A percentile compares a stretch with the other conserved stretches of the same genome.
Evolutionary conservation across 2,113 vertebrate species (phyloP).

Genomic region (Percina caprodes): DNA sequence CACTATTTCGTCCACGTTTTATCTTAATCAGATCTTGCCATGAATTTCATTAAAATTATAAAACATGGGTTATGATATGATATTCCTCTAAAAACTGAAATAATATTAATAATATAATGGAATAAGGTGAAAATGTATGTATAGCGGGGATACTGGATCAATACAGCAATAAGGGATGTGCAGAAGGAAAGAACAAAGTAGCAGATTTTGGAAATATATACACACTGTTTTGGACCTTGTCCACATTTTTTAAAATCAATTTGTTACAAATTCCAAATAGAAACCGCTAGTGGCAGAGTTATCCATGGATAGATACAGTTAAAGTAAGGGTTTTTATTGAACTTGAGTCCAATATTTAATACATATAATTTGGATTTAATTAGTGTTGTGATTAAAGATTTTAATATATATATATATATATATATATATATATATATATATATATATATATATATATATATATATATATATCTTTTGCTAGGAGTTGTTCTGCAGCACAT

Average conservation of each 20-base stretch:
- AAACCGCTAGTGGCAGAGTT: background rate
- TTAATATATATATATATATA: too few relatives aligned
- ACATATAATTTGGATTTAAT: background rate
- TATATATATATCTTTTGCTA: too few relatives aligned
- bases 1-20: background rate
- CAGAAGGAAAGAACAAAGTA: background rate
- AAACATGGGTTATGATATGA: background rate
- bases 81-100: background rate
- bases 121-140: background rate
- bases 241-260: background rate
- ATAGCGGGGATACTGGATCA: background rate
- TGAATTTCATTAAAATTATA: background rate
- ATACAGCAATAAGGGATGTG: background rate
- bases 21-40: background rate
- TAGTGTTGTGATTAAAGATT: background rate
- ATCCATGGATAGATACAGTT: background rate
- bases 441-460: too few relatives aligned
- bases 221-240: background rate
- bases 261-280: background rate
- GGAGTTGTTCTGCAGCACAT: background rate
- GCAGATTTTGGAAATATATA: background rate
- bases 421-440: too few relatives aligned
- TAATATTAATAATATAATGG: background rate
- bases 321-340: background rate
- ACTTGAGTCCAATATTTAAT: background rate